Evolutionary conservation across 1,140 invertebrate species (phyloP).

Genomic region (Calliopsis andreniformis): DNA sequence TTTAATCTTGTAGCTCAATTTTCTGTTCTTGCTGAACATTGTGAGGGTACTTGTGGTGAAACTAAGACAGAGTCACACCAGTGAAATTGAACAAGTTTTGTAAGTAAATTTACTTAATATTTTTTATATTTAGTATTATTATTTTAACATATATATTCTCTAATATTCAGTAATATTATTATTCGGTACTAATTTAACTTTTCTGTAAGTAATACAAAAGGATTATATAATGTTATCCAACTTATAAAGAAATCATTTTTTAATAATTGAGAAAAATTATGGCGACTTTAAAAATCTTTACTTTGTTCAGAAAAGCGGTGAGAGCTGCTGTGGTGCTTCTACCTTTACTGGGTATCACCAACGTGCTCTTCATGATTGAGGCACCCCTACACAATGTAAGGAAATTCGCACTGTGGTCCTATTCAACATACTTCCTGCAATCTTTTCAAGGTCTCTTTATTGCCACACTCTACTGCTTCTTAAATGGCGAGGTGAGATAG

Average conservation of each 20-base stretch:
- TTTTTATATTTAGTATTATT: no score
- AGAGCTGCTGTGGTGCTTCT: constrained; percentile 89
- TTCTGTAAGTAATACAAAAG: no score
- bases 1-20: constrained; percentile 86
- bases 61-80: constrained; percentile 88
- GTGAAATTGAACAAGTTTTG: constrained; percentile 91
- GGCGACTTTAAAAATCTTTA: background rate
- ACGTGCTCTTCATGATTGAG: constrained; percentile 88
- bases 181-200: no score
- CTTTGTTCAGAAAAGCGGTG: constrained; percentile 87
- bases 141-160: no score
- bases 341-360: constrained; percentile 91
- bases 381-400: constrained; percentile 85
- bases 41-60: constrained; percentile 93
- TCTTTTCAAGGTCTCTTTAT: constrained; percentile 95
- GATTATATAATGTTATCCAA: no score
- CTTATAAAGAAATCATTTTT: no score
- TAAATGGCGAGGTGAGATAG: constrained; percentile 90
- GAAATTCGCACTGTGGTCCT: constrained; percentile 91
- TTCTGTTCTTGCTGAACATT: constrained; percentile 92
- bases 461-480: constrained; percentile 92
- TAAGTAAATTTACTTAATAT: constrained; percentile 77
- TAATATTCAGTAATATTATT: no score
- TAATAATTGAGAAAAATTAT: no score
- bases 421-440: constrained; percentile 89